Evolutionary conservation across 1,140 invertebrate genomes (phyloP).

Genomic region (Drosophila funebris): DNA sequence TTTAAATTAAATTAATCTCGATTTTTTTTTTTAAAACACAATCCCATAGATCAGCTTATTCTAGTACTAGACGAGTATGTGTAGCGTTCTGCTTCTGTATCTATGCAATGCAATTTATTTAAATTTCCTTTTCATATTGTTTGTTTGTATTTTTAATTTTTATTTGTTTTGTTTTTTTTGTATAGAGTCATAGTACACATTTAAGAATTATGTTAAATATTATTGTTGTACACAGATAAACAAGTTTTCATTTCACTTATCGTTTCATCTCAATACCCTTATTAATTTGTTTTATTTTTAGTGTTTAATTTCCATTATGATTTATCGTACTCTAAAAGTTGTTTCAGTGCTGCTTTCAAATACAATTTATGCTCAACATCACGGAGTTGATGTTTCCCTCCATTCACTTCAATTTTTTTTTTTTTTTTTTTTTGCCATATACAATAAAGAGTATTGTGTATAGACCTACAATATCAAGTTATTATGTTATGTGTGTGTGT

Average conservation of each 20-base stretch:
- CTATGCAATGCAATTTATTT: conserved; percentile 36
- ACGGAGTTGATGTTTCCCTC: conserved; percentile 13
- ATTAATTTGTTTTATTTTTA: too few relatives aligned
- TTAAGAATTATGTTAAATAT: conserved; percentile 75
- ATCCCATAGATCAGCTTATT: conserved; percentile 12
- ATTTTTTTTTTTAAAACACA: not conserved
- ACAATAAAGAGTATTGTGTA: conserved; percentile 15
- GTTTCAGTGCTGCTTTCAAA: conserved; percentile 65
- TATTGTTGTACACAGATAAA: conserved; percentile 82
- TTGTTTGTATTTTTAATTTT: conserved; percentile 14
- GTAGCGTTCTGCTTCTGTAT: conserved; percentile 18
- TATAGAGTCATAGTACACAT: conserved; percentile 75
- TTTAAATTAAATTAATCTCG: not conserved
- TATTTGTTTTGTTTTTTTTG: conserved; percentile 20
- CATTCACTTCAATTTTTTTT: not conserved
- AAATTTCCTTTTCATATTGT: conserved; percentile 1
- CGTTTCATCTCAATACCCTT: conserved; percentile 31
- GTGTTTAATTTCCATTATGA: conserved; percentile 37
- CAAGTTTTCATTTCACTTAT: conserved; percentile 73
- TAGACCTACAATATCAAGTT: conserved; percentile 7
- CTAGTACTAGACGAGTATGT: conserved; percentile 27
- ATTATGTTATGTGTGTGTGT: not conserved
- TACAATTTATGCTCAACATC: conserved; percentile 34
- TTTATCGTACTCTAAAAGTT: conserved; percentile 53
- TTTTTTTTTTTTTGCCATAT: conserved; percentile 18